Evolutionary conservation across 2,113 vertebrate species (phyloP).

Genomic region (Ammospiza caudacuta): DNA sequence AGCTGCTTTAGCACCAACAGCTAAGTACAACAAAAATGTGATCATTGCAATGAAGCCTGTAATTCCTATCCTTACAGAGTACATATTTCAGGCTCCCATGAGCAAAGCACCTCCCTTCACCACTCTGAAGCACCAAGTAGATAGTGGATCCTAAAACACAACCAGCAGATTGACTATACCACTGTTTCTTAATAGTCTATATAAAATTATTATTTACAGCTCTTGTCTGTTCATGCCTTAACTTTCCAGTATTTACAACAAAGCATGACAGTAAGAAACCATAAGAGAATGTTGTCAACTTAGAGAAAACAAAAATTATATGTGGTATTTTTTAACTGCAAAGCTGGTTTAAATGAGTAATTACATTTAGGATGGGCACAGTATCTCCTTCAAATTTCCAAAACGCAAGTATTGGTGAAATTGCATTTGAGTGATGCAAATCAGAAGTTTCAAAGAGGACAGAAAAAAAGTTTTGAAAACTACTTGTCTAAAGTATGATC

Average conservation of each 20-base stretch:
- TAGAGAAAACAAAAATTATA: background rate
- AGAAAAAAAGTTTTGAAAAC: background rate
- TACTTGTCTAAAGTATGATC: background rate
- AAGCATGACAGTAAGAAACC: background rate
- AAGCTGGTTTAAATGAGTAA: background rate
- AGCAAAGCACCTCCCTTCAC: background rate
- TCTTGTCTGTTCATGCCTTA: background rate
- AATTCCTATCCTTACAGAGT: background rate
- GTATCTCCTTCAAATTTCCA: background rate
- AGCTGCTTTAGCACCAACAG: background rate
- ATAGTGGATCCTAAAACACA: background rate
- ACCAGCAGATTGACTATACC: background rate
- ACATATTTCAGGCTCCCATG: background rate
- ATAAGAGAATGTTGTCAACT: background rate
- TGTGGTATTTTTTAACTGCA: background rate
- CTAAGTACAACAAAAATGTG: background rate
- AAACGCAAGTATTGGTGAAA: background rate
- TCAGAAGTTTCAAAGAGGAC: background rate
- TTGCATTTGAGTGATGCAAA: background rate
- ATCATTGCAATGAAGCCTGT: background rate
- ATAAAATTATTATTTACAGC: background rate
- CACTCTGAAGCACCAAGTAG: background rate
- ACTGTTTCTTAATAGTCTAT: background rate
- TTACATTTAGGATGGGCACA: background rate
- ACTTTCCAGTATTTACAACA: background rate